A percentile compares a stretch with the other conserved stretches of the same genome.
Evolutionary conservation across 53 echinoderm and acorn worm genomes (phyloP).

Genomic region (Patiria pectinifera): DNA sequence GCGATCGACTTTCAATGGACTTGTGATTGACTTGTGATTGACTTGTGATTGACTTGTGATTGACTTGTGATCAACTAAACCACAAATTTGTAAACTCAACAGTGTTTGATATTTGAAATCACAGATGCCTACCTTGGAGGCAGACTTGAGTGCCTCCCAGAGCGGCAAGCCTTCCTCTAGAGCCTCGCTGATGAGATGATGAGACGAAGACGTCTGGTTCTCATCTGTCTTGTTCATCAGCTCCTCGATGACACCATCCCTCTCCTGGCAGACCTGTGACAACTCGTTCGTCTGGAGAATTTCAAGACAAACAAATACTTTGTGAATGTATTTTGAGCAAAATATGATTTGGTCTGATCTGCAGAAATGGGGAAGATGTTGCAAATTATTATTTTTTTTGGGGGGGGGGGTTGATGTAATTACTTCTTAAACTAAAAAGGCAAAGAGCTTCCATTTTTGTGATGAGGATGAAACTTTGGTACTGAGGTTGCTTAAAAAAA

Average conservation of each 20-base stretch:
- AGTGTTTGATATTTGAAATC: neutral
- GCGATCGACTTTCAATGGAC: no score
- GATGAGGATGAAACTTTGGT: no score
- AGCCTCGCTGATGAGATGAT: conserved; percentile 39
- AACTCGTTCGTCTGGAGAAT: conserved; percentile 44
- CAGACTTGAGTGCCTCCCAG: conserved; percentile 93
- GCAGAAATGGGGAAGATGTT: no score
- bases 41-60: no score
- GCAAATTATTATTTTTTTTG: no score
- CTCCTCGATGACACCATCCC: conserved; percentile 45
- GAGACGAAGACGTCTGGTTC: conserved; percentile 1
- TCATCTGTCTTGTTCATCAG: conserved; percentile 27
- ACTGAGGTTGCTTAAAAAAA: no score
- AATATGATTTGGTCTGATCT: no score
- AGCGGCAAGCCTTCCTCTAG: conserved; percentile 80
- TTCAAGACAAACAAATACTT: neutral
- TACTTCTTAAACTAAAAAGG: no score
- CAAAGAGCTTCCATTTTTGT: no score
- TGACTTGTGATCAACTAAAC: no score
- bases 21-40: no score
- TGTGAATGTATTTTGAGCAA: neutral
- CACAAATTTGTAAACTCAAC: neutral
- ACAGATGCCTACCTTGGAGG: conserved; percentile 75
- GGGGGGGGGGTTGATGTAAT: no score
- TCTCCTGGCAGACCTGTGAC: conserved; percentile 38